These are phyloP conservation scores for Actinia tenebrosa DNA, from an alignment of 64 coral and sea anemone species.

Conservation along the genomic window DNA sequence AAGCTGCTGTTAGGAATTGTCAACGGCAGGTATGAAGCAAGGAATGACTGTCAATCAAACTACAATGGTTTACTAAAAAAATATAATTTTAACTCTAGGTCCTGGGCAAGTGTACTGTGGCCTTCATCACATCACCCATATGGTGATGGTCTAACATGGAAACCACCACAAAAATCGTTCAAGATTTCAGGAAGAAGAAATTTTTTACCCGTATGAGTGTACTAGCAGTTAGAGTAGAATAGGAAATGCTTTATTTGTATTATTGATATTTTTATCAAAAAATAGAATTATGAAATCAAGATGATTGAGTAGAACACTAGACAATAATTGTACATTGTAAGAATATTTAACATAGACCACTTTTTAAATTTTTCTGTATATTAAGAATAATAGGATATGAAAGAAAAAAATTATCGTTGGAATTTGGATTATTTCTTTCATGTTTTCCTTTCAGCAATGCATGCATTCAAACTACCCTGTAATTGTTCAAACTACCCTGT, in stretches of 20 bases:
- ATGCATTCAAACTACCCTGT: no score
- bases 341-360: no score
- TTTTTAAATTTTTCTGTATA: no score
- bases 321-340: background rate
- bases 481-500: no score
- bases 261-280: background rate
- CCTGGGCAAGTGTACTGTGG: conserved; percentile 51
- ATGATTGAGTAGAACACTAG: no score
- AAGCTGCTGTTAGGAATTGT: conserved; percentile 76
- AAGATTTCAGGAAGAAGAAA: background rate
- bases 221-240: background rate
- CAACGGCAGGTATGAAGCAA: conserved; percentile 49
- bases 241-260: conserved; percentile 22
- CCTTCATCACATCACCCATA: conserved; percentile 75
- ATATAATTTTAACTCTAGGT: conserved; percentile 26
- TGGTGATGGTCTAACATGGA: conserved; percentile 82
- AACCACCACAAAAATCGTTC: conserved; percentile 29
- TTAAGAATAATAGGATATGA: no score
- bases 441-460: no score
- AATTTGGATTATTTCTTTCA: no score
- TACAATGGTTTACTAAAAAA: no score
- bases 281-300: background rate
- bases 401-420: no score
- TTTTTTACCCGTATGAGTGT: conserved; percentile 31
- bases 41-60: no score